Evolutionary conservation across 2,888 invertebrate species (phyloP).

Genomic region (Disparrhopalites patrizii): DNA sequence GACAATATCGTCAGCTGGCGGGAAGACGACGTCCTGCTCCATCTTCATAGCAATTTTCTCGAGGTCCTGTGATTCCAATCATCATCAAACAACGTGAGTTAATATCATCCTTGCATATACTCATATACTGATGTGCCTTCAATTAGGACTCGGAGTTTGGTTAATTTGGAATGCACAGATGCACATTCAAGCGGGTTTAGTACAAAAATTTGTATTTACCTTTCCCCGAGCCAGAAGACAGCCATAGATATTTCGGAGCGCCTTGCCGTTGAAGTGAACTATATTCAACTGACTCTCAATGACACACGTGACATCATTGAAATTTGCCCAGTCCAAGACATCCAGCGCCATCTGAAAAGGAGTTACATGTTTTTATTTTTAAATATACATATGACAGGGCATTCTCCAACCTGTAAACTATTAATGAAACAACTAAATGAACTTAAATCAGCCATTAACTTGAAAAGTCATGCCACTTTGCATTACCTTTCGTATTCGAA

Average conservation of each 20-base stretch:
- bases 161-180: background rate
- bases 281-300: slow-evolving; percentile 42
- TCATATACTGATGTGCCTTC: too few species aligned
- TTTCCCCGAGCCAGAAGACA: slow-evolving; percentile 46
- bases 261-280: slow-evolving; percentile 44
- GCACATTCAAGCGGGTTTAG: background rate
- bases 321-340: slow-evolving; percentile 79
- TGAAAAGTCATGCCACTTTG: background rate
- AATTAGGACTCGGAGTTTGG: too few species aligned
- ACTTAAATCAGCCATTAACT: too few species aligned
- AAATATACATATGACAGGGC: background rate
- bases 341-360: slow-evolving; percentile 74
- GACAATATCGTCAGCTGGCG: slow-evolving; percentile 43
- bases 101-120: too few species aligned
- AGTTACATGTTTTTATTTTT: slow-evolving; percentile 9
- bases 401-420: background rate
- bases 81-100: too few species aligned
- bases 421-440: too few species aligned
- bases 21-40: slow-evolving; percentile 45
- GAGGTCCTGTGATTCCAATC: slow-evolving; percentile 40
- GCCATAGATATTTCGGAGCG: slow-evolving; percentile 40
- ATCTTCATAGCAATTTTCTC: slow-evolving; percentile 42
- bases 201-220: slow-evolving; percentile 26
- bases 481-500: slow-evolving; percentile 71
- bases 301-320: slow-evolving; percentile 42